Conservation (phyloP, 37 sponge, comb jelly and placozoan genomes). For the Theonella swinhoei region DNA sequence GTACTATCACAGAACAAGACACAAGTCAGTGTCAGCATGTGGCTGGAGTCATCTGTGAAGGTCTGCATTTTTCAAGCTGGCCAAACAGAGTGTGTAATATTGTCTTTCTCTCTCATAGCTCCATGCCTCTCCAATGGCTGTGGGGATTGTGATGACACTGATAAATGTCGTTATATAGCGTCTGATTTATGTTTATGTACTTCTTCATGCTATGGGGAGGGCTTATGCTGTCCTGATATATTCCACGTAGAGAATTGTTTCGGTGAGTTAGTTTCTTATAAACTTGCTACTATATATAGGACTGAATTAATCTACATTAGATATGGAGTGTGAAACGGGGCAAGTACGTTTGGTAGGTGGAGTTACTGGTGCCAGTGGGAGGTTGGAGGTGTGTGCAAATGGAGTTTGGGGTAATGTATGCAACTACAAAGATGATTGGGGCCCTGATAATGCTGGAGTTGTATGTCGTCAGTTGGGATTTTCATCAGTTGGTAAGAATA, state of each 20-base stretch:
- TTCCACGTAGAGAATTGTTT: background rate
- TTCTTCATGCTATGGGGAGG: background rate
- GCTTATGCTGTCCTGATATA: background rate
- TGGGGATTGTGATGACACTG: background rate
- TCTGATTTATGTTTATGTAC: background rate
- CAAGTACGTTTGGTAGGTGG: background rate
- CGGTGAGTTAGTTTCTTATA: background rate
- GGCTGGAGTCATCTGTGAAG: background rate
- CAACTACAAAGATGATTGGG: background rate
- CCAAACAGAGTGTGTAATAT: no score
- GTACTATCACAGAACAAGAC: background rate
- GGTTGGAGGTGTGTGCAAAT: background rate
- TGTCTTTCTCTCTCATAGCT: background rate
- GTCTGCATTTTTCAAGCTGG: background rate
- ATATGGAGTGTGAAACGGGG: background rate
- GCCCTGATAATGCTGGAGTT: background rate
- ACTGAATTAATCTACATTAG: background rate
- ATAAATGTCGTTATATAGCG: background rate
- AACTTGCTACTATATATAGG: background rate
- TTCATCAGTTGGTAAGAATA: background rate
- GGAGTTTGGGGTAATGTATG: background rate
- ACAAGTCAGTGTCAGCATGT: background rate
- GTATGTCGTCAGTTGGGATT: background rate
- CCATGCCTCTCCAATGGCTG: background rate
- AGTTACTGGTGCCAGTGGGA: background rate